These are phyloP conservation scores for Colletes gigas DNA, from an alignment of 1,140 invertebrate genomes.

Conservation along the genomic window DNA sequence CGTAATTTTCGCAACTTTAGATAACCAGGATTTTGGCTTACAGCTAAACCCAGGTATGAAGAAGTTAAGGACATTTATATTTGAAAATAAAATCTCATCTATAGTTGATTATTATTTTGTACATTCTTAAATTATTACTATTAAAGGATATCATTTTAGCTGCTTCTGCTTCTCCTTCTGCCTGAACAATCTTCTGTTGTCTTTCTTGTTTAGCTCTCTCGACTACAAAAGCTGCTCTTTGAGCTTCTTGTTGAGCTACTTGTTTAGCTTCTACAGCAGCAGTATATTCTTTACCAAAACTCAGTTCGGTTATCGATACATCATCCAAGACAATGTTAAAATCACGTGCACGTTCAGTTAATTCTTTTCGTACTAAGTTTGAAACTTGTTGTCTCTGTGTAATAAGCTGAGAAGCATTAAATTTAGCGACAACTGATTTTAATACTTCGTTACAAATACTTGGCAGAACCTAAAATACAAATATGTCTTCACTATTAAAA, in stretches of 20 bases:
- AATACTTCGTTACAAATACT: constrained; percentile 99
- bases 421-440: constrained; percentile 99
- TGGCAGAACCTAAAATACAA: constrained; percentile 85
- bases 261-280: constrained; percentile 99
- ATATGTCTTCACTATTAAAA: constrained; percentile 16
- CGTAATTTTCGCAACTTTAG: constrained; percentile 98
- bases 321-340: constrained; percentile 99
- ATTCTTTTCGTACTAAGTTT: constrained; percentile 94
- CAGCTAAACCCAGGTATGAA: constrained; percentile 95
- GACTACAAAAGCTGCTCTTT: constrained; percentile 98
- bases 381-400: constrained; percentile 99
- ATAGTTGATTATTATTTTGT: neutral
- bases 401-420: constrained; percentile 99
- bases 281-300: constrained; percentile 99
- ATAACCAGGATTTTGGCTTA: constrained; percentile 97
- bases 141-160: constrained; percentile 97
- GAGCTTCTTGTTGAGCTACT: constrained; percentile 99
- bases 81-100: neutral
- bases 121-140: neutral
- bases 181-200: constrained; percentile 99
- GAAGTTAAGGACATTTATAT: constrained; percentile 84
- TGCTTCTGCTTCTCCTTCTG: constrained; percentile 99
- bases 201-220: constrained; percentile 98
- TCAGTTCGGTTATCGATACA: constrained; percentile 99
- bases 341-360: constrained; percentile 98